A percentile compares a stretch with the other conserved stretches of the same genome.
Evolutionary conservation across 2,888 invertebrate genomes (phyloP).

Genomic region (Xestoiulus laeticollis): DNA sequence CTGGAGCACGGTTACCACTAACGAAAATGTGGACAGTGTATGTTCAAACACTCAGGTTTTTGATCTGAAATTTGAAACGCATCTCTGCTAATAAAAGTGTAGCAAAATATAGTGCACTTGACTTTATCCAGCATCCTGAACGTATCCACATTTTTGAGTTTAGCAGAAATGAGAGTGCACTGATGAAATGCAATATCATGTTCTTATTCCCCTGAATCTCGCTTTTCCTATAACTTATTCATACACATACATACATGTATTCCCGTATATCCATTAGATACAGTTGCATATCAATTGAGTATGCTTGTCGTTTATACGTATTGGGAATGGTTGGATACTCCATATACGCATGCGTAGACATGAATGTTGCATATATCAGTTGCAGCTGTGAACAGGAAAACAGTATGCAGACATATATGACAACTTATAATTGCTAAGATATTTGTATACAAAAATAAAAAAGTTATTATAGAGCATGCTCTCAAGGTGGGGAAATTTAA

Average conservation of each 20-base stretch:
- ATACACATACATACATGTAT: neutral
- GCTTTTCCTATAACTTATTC: neutral
- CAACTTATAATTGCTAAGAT: too few species aligned
- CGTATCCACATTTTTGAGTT: neutral
- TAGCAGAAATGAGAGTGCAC: neutral
- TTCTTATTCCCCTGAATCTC: neutral
- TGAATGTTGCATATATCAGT: too few species aligned
- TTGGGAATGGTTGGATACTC: neutral
- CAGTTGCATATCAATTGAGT: neutral
- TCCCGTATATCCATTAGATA: neutral
- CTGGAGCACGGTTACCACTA: neutral
- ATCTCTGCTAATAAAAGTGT: neutral
- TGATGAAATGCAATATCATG: neutral
- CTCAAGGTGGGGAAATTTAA: too few species aligned
- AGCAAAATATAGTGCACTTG: neutral
- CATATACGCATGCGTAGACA: neutral
- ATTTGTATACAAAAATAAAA: too few species aligned
- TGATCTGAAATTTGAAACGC: neutral
- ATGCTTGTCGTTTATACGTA: neutral
- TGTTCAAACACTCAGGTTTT: neutral
- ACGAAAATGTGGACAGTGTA: neutral
- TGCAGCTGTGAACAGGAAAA: too few species aligned
- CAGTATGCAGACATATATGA: too few species aligned
- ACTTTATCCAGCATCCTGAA: neutral
- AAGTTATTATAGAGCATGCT: too few species aligned